These are phyloP conservation scores for Tiaroga cobitis DNA, from an alignment of 2,797 vertebrate species.

Conservation along the genomic window DNA sequence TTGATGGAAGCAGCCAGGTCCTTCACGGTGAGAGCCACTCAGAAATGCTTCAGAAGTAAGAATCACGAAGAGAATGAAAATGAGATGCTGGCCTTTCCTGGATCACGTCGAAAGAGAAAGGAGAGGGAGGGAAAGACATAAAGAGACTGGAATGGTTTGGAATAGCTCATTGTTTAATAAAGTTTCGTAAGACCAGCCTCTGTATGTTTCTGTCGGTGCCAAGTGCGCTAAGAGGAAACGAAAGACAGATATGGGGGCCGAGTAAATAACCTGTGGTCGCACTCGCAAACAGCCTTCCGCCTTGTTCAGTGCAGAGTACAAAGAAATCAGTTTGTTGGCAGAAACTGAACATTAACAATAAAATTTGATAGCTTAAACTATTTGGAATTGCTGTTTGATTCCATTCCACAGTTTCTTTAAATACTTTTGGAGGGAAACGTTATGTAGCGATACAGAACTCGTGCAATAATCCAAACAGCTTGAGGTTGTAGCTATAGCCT, in stretches of 20 bases:
- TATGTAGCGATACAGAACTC: background rate
- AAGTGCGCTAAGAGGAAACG: slow-evolving; percentile 52
- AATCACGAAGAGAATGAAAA: slow-evolving; percentile 74
- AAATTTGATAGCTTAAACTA: slow-evolving; percentile 40
- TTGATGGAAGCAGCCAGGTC: slow-evolving; percentile 38
- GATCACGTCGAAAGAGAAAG: slow-evolving; percentile 74
- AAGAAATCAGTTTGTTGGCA: slow-evolving; percentile 17
- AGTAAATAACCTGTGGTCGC: slow-evolving; percentile 39
- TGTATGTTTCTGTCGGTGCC: slow-evolving; percentile 71
- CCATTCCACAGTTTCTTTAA: slow-evolving; percentile 4
- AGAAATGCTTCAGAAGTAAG: slow-evolving; percentile 77
- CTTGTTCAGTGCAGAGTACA: background rate
- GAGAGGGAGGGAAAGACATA: slow-evolving; percentile 53
- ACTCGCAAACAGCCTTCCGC: slow-evolving; percentile 11
- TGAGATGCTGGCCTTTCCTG: slow-evolving; percentile 70
- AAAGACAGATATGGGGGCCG: slow-evolving; percentile 30
- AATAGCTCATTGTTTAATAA: slow-evolving; percentile 75
- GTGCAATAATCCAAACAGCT: slow-evolving; percentile 26
- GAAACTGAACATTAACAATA: background rate
- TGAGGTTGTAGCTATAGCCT: slow-evolving; percentile 39
- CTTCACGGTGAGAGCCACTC: slow-evolving; percentile 57
- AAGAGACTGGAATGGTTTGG: slow-evolving; percentile 70
- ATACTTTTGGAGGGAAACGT: slow-evolving; percentile 1
- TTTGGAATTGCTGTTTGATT: slow-evolving; percentile 46
- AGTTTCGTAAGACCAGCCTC: slow-evolving; percentile 74